A percentile compares a stretch with the other conserved stretches of the same genome.
These are phyloP conservation scores for Tauraco erythrolophus DNA, from an alignment of 2,113 vertebrate genomes.

Conservation along the genomic window DNA sequence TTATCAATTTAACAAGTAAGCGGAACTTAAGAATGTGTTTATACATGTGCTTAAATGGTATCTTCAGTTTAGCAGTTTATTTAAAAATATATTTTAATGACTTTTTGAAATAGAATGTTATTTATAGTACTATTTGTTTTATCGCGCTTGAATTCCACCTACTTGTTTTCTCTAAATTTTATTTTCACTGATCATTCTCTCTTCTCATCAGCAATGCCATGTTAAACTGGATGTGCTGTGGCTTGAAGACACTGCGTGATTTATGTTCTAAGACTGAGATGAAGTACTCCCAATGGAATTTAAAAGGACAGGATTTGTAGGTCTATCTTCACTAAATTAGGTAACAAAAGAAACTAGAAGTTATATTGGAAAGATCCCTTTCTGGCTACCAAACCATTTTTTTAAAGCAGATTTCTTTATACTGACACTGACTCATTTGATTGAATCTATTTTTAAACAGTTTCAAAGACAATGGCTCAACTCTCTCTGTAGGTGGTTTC, in stretches of 20 bases:
- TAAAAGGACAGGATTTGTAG: constrained; percentile 65
- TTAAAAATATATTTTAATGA: neutral
- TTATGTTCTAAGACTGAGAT: constrained; percentile 80
- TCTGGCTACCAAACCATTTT: neutral
- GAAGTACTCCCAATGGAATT: constrained; percentile 73
- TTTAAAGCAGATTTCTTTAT: neutral
- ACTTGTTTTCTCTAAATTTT: neutral
- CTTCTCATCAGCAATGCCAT: constrained; percentile 60
- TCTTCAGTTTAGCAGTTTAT: neutral
- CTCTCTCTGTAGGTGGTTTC: neutral
- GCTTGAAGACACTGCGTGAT: constrained; percentile 77
- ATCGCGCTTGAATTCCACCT: neutral
- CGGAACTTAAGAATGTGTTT: neutral
- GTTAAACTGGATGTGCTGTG: constrained; percentile 75
- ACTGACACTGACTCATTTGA: neutral
- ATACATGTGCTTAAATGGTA: neutral
- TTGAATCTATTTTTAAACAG: neutral
- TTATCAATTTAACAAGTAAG: neutral
- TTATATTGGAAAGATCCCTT: neutral
- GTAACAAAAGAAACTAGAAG: constrained; percentile 57
- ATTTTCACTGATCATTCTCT: neutral
- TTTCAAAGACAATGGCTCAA: neutral
- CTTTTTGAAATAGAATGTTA: neutral
- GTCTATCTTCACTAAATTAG: constrained; percentile 73
- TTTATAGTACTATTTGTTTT: neutral